Percentiles rank a stretch among this genome's conserved stretches.
These are phyloP conservation scores for Varanus komodoensis DNA, from an alignment of 2,113 vertebrate species.

Conservation along the genomic window DNA sequence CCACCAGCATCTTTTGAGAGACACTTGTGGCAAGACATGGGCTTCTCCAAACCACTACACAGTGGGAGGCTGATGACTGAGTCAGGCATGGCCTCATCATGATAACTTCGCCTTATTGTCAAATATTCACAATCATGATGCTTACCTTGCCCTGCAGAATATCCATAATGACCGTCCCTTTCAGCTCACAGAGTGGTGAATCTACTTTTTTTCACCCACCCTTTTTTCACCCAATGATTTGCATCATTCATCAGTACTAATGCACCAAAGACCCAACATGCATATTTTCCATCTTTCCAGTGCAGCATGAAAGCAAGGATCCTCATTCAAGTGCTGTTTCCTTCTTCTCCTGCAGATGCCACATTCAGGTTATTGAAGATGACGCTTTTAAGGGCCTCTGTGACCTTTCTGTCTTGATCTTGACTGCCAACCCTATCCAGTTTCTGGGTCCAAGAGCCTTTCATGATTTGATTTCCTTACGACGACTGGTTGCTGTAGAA, in stretches of 20 bases:
- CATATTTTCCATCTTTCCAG: too few relatives aligned
- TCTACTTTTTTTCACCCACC: background rate
- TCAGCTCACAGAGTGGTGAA: background rate
- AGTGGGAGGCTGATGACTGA: background rate
- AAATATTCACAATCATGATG: background rate
- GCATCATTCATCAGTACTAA: background rate
- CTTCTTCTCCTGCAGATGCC: slow-evolving; percentile 71
- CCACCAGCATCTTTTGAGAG: background rate
- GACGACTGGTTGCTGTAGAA: slow-evolving; percentile 75
- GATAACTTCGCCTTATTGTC: background rate
- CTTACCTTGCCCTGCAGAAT: background rate
- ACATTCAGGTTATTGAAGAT: slow-evolving; percentile 74
- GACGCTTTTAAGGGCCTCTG: slow-evolving; percentile 71
- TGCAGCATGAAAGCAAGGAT: background rate
- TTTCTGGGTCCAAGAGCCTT: slow-evolving; percentile 67
- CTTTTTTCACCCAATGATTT: too few relatives aligned
- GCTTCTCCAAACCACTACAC: background rate
- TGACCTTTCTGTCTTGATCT: slow-evolving; percentile 75
- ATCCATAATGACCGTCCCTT: background rate
- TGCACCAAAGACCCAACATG: too few relatives aligned
- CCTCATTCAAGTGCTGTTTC: background rate
- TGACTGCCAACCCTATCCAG: slow-evolving; percentile 79
- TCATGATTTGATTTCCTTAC: slow-evolving; percentile 67
- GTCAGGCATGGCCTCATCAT: too few relatives aligned
- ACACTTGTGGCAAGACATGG: background rate